Evolutionary conservation across 2,888 invertebrate genomes (phyloP).

Genomic region (Acrocera orbiculus): DNA sequence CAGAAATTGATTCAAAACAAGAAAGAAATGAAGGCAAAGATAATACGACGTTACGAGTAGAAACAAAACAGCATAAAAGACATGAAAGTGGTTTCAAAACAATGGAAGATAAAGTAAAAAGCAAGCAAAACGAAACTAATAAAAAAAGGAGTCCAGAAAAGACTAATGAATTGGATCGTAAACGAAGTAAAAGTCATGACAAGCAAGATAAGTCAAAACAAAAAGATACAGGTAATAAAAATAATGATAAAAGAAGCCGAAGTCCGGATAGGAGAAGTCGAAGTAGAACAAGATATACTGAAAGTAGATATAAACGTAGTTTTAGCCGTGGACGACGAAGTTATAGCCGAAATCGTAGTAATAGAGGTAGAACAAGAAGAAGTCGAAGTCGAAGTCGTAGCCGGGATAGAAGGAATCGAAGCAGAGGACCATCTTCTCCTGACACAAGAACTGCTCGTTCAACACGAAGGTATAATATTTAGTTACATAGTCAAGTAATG

Average conservation of each 20-base stretch:
- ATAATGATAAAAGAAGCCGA: constrained; percentile 16
- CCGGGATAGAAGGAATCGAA: constrained; percentile 9
- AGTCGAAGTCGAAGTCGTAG: constrained; percentile 12
- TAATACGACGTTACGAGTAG: constrained; percentile 12
- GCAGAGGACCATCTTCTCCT: constrained; percentile 11
- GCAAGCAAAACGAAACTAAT: too few relatives aligned
- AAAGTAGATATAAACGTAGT: neutral
- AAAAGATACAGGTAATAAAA: constrained; percentile 6
- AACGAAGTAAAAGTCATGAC: constrained; percentile 20
- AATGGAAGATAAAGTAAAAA: too few relatives aligned
- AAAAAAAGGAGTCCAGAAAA: constrained; percentile 22
- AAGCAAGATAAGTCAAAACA: constrained; percentile 9
- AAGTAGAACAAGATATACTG: constrained; percentile 13
- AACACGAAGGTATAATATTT: constrained; percentile 10
- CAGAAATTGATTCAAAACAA: constrained; percentile 14
- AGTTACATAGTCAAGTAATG: neutral
- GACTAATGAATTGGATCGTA: constrained; percentile 18
- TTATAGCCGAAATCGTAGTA: constrained; percentile 17
- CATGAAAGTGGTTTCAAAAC: constrained; percentile 21
- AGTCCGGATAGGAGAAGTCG: constrained; percentile 17
- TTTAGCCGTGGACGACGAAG: constrained; percentile 12
- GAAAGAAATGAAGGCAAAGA: constrained; percentile 10
- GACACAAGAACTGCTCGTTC: constrained; percentile 10
- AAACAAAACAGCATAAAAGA: constrained; percentile 16
- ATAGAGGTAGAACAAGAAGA: constrained; percentile 16